phyloP scores from a whole-genome alignment of 2,888 invertebrate genomes.

The Rotaria macrura region DNA sequence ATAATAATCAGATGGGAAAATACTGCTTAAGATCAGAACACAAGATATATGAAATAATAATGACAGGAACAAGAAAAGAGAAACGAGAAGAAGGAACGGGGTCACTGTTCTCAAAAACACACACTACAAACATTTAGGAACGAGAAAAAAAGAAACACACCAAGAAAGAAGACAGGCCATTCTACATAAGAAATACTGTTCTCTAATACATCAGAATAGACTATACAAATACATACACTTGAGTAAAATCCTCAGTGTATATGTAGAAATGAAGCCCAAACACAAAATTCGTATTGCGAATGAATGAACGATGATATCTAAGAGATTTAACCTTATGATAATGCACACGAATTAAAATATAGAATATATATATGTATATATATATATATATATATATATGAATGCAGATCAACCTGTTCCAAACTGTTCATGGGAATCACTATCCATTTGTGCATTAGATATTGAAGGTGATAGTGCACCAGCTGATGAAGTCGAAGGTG shows the following conservation, averaged over 20 bases:
- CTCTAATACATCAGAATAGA: background rate
- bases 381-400: background rate
- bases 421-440: background rate
- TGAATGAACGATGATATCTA: background rate
- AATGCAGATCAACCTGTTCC: background rate
- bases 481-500: background rate
- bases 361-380: background rate
- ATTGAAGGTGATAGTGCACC: background rate
- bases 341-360: background rate
- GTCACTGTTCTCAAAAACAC: background rate
- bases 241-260: background rate
- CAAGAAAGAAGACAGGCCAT: background rate
- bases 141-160: background rate
- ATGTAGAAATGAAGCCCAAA: background rate
- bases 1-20: conserved; percentile 1
- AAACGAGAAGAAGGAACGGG: background rate
- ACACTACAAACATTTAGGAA: background rate
- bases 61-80: background rate
- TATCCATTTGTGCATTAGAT: background rate
- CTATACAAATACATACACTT: background rate
- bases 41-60: background rate
- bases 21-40: background rate
- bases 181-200: conserved; percentile 15
- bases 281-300: conserved; percentile 8
- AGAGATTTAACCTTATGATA: conserved; percentile 3